Evolutionary conservation across 2,797 vertebrate species (phyloP), one percentile per base, ranked within the genome.

Genomic region (Otus scops): DNA sequence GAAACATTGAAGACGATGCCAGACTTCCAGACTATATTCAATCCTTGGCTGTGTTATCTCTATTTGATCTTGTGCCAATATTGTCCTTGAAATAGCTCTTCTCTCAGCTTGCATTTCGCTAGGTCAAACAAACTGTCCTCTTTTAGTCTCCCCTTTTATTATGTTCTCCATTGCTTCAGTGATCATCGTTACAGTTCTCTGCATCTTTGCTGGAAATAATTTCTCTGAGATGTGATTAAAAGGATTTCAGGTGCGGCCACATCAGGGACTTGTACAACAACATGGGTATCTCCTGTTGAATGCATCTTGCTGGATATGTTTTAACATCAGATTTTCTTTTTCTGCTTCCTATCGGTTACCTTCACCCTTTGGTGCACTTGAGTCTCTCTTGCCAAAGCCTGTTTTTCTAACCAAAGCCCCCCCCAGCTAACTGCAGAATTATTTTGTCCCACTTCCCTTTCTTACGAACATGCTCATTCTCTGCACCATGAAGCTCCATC

Each of bases 71-170:
- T 6, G n/a, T 65, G 67, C 80, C 80, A 88, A 47, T 74, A 78
- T 50, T 88, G 76, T 39, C 85, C 85, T 61, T 82, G 67, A 88
- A 95, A 74, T 19, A 64, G 50, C 76, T 69, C 23, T 39, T 84
- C 65, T 77, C 85, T 74, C 80, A 85, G 76, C 61, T 82, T 91
- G 45, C 26, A 13, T 81, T 77, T 85, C 32, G 34, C 32, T 81
- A 56, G 85, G 85, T 91, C 88, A 88, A 93, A 68, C 88, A 73
- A 81, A 41, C 45, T 59, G 64, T 81, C 70, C 91, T 88, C 80
- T 56, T 54, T 45, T 20, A 74, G 76, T 26, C 53, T 88, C 54
- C 54, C 47, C 56, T 34, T 51, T n/a, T 17, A 53, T 36, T 27
- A 10, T 13, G n/a, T 64, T 77, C 39, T 74, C 54, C 34, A 5